Evolutionary conservation across 2,113 vertebrate genomes (phyloP), one percentile per base, ranked within the genome.

Genomic region (Accipiter cooperii): DNA sequence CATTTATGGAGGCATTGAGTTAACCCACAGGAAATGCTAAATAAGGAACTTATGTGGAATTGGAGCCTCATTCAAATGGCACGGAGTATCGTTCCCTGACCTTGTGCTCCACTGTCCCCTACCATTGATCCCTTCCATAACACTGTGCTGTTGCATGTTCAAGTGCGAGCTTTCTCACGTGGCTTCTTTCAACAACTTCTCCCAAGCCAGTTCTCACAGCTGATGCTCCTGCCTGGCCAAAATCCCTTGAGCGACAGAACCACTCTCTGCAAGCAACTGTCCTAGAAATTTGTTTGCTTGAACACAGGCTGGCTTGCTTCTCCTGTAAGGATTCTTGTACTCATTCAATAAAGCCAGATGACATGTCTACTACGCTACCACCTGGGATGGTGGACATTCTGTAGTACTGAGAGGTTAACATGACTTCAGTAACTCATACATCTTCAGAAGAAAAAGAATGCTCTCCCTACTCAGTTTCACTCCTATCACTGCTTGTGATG

Each of bases 91-190:
- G 58, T 33, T 51, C 69, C 33, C 78, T 52, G 60, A 55, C 18
- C 25, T 3, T 33, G 21, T 58, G 24, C 13, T 69, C 49, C 49
- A 4, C 21, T 61, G 40, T 34, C 14, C 24, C 7, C 19, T 80
- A 7, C 28, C 49, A 33, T 2, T 12, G 40, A 40, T 82, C 21
- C 47, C 6, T 79, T 85, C 51, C 34, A 42, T n/a, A 33, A 8
- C 42, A 38, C 46, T 66, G 29, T 38, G 40, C 24, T 92, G 26
- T 70, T 76, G 28, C 25, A 38, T 17, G 25, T 24, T 77, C 10
- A 24, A 13, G 20, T 3, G 6, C 0, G 8, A 64, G 18, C 14
- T 60, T 81, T 60, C 61, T 87, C 81, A 55, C 1, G 0, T 31
- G 47, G 29, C 70, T 91, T 34, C 54, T 85, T 70, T 51, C 75